A percentile compares a stretch with the other conserved stretches of the same genome.
Evolutionary conservation across 2,797 vertebrate genomes (phyloP).

Genomic region (Liasis olivaceus): DNA sequence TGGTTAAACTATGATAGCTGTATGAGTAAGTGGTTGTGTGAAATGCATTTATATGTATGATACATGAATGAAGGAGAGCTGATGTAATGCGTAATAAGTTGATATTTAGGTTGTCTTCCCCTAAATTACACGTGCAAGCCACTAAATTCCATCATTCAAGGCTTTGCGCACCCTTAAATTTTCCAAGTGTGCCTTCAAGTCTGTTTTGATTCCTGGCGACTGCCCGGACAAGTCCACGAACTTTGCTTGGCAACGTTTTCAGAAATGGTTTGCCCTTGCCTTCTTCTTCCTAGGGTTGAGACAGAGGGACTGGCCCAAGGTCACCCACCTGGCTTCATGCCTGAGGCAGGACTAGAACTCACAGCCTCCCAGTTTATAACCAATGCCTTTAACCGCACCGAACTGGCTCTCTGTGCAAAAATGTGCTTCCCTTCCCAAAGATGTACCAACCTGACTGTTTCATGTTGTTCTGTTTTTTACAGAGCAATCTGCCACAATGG

Average conservation of each 20-base stretch:
- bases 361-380: too few relatives aligned
- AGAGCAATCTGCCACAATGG: constrained; percentile 18
- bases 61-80: too few relatives aligned
- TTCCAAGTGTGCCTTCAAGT: neutral
- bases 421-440: neutral
- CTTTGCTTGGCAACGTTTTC: neutral
- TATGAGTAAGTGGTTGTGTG: too few relatives aligned
- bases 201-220: neutral
- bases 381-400: neutral
- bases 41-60: too few relatives aligned
- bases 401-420: neutral
- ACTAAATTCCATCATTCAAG: too few relatives aligned
- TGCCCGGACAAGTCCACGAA: neutral
- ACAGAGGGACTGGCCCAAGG: neutral
- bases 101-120: too few relatives aligned
- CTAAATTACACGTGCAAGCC: too few relatives aligned
- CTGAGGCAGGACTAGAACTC: neutral
- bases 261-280: neutral
- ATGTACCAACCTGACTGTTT: neutral
- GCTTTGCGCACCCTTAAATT: too few relatives aligned
- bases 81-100: too few relatives aligned
- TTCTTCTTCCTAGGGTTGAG: neutral
- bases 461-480: neutral
- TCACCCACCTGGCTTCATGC: too few relatives aligned
- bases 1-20: too few relatives aligned